Evolutionary conservation across 2,797 vertebrate species (phyloP).

Genomic region (Setipinna tenuifilis): DNA sequence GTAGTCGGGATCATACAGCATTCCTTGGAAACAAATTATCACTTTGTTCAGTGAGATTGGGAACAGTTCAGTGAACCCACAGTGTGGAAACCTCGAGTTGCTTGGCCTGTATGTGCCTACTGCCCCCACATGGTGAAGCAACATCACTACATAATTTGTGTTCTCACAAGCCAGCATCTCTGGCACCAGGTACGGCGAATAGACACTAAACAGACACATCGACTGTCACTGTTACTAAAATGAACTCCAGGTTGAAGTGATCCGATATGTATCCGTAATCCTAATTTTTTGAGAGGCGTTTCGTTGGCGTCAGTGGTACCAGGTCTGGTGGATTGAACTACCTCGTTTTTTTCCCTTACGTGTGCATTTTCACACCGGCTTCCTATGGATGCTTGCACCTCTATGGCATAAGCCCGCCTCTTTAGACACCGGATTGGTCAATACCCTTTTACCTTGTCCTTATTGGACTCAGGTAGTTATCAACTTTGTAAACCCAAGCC

Average conservation of each 20-base stretch:
- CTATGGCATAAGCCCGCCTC: not conserved
- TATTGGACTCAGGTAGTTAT: conserved; percentile 33
- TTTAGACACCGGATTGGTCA: conserved; percentile 25
- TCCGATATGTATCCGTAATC: not conserved
- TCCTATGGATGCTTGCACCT: not conserved
- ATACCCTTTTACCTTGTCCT: not conserved
- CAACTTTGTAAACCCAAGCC: conserved; percentile 4
- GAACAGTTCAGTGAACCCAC: not conserved
- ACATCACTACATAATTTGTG: not conserved
- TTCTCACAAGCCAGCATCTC: not conserved
- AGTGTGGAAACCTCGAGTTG: not conserved
- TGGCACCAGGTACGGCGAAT: not conserved
- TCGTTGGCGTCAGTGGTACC: not conserved
- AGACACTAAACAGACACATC: not conserved
- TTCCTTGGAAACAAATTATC: not conserved
- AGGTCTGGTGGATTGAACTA: not conserved
- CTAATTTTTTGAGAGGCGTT: not conserved
- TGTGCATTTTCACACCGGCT: conserved; percentile 1
- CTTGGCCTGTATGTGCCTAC: not conserved
- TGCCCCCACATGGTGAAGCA: not conserved
- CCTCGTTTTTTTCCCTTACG: not conserved
- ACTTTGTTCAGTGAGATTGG: not conserved
- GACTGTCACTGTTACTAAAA: not conserved
- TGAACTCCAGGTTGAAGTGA: not conserved
- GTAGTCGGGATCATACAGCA: not conserved